Conservation (phyloP, 2,888 invertebrate species). For the Atherix ibis region DNA sequence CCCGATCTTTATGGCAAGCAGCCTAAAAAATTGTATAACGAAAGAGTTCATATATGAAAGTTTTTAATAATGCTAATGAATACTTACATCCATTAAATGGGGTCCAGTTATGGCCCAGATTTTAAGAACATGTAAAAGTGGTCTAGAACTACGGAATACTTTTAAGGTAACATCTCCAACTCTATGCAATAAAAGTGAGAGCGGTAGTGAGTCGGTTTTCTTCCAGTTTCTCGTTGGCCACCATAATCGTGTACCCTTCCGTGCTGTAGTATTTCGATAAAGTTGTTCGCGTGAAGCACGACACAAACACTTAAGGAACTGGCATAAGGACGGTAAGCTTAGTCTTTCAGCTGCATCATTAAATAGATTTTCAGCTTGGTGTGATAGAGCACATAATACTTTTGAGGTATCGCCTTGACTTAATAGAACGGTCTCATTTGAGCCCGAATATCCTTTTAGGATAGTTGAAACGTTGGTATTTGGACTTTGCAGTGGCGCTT, state of each 20-base stretch:
- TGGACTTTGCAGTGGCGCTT: constrained; percentile 50
- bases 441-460: constrained; percentile 29
- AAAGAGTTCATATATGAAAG: neutral
- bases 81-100: constrained; percentile 74
- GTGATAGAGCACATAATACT: constrained; percentile 76
- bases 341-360: constrained; percentile 76
- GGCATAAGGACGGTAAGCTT: constrained; percentile 67
- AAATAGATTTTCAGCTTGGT: constrained; percentile 81
- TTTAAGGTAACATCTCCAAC: constrained; percentile 79
- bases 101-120: constrained; percentile 87
- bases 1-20: constrained; percentile 77
- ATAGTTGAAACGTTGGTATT: constrained; percentile 34
- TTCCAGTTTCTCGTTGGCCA: constrained; percentile 33
- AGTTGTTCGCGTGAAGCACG: constrained; percentile 67
- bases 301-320: constrained; percentile 69
- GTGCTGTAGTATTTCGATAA: constrained; percentile 32
- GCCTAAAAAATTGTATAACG: constrained; percentile 40
- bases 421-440: constrained; percentile 40
- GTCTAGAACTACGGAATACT: constrained; percentile 72
- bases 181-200: constrained; percentile 55
- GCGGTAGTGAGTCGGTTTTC: constrained; percentile 34
- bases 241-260: constrained; percentile 33
- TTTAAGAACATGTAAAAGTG: constrained; percentile 79
- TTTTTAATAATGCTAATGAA: neutral
- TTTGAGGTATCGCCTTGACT: constrained; percentile 70